phyloP scores from a whole-genome alignment of 2,888 invertebrate species.

The Phytoseiulus persimilis region DNA sequence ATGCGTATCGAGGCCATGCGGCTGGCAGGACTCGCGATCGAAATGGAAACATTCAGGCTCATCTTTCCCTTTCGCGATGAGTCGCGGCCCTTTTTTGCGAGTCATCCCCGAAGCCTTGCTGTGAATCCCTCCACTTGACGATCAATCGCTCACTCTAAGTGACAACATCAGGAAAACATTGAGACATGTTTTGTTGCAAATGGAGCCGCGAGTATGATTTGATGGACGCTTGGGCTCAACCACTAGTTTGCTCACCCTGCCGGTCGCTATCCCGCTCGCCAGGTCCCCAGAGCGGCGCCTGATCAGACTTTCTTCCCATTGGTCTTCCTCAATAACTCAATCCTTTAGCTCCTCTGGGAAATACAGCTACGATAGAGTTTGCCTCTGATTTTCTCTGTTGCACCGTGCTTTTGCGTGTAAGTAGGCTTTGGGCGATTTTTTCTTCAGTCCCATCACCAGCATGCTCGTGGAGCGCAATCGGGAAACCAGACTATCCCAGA shows the following conservation, averaged over 20 bases:
- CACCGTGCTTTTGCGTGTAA: neutral
- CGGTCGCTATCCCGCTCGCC: neutral
- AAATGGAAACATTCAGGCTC: too few species aligned
- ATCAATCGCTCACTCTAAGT: neutral
- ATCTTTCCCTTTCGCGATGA: too few species aligned
- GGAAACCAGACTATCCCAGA: too few species aligned
- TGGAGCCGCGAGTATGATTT: neutral
- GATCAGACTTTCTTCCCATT: neutral
- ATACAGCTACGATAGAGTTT: neutral
- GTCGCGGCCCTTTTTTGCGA: too few species aligned
- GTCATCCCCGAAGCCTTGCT: too few species aligned
- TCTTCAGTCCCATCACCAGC: too few species aligned
- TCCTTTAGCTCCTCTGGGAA: neutral
- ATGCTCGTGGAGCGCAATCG: too few species aligned
- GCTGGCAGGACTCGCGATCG: too few species aligned
- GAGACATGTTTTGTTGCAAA: neutral
- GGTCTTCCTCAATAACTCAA: constrained; percentile 5
- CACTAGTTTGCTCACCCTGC: neutral
- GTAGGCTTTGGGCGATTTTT: neutral
- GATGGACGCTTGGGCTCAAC: neutral
- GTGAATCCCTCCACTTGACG: neutral
- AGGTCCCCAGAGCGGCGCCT: neutral
- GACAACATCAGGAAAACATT: neutral
- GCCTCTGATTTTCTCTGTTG: neutral
- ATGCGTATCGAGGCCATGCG: too few species aligned